phyloP scores from a whole-genome alignment of 1,140 invertebrate species.

The Drosophila kohkoa region DNA sequence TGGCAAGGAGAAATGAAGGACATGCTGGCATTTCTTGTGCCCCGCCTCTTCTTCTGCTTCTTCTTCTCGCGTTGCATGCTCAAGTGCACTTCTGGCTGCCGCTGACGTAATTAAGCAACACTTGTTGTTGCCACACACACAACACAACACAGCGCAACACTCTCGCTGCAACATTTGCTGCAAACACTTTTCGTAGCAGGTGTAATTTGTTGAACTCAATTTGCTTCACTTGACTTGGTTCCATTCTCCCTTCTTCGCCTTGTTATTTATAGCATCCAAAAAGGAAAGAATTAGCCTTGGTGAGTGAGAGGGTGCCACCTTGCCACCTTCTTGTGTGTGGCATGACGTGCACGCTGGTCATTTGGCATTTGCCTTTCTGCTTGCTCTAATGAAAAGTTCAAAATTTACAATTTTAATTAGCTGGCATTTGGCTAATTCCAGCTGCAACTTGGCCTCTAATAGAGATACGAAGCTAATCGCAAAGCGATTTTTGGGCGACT shows the following conservation, averaged over 20 bases:
- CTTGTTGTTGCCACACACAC: constrained; percentile 59
- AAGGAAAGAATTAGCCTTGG: constrained; percentile 51
- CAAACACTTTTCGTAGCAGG: constrained; percentile 55
- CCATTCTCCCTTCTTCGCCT: neutral
- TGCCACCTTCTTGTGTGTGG: neutral
- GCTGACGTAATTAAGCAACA: constrained; percentile 82
- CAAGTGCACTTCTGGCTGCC: constrained; percentile 68
- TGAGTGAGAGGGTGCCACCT: too few species aligned
- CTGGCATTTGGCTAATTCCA: constrained; percentile 61
- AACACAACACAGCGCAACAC: constrained; percentile 6
- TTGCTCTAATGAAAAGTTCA: constrained; percentile 58
- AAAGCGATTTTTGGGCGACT: constrained; percentile 1
- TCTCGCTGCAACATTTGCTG: constrained; percentile 8
- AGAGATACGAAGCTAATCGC: constrained; percentile 21
- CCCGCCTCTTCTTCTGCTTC: neutral
- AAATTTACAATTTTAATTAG: constrained; percentile 81
- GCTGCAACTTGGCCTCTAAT: constrained; percentile 12
- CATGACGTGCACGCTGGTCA: constrained; percentile 40
- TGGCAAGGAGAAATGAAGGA: constrained; percentile 65
- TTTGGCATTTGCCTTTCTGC: constrained; percentile 39
- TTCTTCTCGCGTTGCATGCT: constrained; percentile 55
- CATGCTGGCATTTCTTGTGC: constrained; percentile 9
- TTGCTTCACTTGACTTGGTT: constrained; percentile 64
- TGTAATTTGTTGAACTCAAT: constrained; percentile 82
- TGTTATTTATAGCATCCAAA: constrained; percentile 70